phyloP scores from a whole-genome alignment of 2,888 invertebrate genomes.

The Phalangium opilio region DNA sequence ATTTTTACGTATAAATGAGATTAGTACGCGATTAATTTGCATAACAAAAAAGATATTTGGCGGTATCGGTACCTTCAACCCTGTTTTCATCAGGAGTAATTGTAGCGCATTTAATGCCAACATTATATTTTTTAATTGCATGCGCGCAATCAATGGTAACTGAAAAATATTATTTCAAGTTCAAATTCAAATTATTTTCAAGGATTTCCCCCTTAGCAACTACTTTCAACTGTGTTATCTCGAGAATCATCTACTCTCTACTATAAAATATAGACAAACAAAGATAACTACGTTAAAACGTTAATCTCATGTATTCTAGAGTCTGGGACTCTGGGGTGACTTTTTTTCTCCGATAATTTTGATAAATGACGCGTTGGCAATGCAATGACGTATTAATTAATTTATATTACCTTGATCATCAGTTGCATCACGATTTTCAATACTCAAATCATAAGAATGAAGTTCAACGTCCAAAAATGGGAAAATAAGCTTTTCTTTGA shows the following conservation, averaged over 20 bases:
- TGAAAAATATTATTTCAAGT: conserved; percentile 3
- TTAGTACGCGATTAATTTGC: neutral
- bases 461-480: conserved; percentile 91
- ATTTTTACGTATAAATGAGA: neutral
- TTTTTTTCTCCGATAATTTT: too few species aligned
- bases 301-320: too few species aligned
- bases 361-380: too few species aligned
- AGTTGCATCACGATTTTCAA: conserved; percentile 85
- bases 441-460: conserved; percentile 84
- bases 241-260: neutral
- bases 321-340: too few species aligned
- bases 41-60: neutral
- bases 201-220: too few species aligned
- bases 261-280: conserved; percentile 2
- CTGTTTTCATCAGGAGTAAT: conserved; percentile 95
- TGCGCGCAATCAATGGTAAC: conserved; percentile 94
- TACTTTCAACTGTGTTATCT: neutral
- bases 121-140: conserved; percentile 90
- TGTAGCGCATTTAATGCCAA: conserved; percentile 95
- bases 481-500: conserved; percentile 89
- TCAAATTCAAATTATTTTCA: neutral
- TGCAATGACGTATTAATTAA: too few species aligned
- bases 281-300: too few species aligned
- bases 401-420: conserved; percentile 57
- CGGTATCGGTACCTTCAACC: conserved; percentile 47